phyloP scores from a whole-genome alignment of 2,797 vertebrate species.

The Thaleichthys pacificus region DNA sequence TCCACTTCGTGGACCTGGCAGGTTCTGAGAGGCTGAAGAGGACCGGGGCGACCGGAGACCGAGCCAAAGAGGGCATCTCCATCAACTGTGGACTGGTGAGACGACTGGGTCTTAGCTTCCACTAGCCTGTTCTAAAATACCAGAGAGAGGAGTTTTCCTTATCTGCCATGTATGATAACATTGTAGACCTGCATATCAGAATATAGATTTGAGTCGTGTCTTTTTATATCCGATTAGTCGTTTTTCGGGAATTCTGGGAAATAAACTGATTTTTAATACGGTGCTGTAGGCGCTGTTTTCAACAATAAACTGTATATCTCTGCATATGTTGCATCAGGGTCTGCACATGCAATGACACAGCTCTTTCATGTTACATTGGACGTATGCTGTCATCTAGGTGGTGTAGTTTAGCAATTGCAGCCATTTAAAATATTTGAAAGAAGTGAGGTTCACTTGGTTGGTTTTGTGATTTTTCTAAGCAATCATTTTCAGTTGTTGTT shows the following conservation, averaged over 20 bases:
- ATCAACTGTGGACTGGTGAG: conserved; percentile 97
- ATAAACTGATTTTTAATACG: background rate
- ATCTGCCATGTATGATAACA: too few relatives aligned
- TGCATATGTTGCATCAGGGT: background rate
- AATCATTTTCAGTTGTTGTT: background rate
- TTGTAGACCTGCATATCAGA: too few relatives aligned
- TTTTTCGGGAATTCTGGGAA: background rate
- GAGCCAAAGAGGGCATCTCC: conserved; percentile 94
- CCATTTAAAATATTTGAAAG: background rate
- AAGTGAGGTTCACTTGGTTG: background rate
- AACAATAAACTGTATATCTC: background rate
- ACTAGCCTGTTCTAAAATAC: too few relatives aligned
- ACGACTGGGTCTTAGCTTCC: background rate
- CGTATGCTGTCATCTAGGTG: conserved; percentile 58
- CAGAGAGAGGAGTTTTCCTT: too few relatives aligned
- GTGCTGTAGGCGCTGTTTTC: background rate
- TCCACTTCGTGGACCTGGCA: conserved; percentile 85
- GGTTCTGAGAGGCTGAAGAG: conserved; percentile 89
- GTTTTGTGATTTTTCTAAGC: background rate
- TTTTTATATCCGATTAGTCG: background rate
- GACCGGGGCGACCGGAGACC: conserved; percentile 91
- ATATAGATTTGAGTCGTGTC: too few relatives aligned
- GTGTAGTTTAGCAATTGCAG: background rate
- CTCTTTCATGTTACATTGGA: background rate
- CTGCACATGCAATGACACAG: too few relatives aligned